Percentiles rank a stretch among this genome's conserved stretches.
These are phyloP conservation scores for Drosophila planitibia DNA, from an alignment of 2,888 invertebrate genomes.

Conservation along the genomic window DNA sequence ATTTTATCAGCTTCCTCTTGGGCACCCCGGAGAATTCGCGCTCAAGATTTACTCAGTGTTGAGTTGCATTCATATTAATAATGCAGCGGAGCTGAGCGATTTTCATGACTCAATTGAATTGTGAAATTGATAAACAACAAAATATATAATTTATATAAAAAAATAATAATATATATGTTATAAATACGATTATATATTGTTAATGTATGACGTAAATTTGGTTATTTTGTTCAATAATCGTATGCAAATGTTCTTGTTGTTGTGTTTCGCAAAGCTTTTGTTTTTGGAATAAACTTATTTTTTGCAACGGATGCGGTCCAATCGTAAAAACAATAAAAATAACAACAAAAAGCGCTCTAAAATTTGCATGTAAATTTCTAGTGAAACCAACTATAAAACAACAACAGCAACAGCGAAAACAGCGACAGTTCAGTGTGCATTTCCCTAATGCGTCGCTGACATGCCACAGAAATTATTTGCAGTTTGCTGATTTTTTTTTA, in stretches of 20 bases:
- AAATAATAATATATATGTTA: not conserved
- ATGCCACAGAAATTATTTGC: slow-evolving; percentile 40
- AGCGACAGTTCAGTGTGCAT: slow-evolving; percentile 46
- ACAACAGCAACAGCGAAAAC: slow-evolving; percentile 35
- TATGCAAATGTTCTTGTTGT: slow-evolving; percentile 58
- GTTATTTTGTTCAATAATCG: slow-evolving; percentile 47
- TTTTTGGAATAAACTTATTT: slow-evolving; percentile 16
- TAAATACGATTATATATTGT: slow-evolving; percentile 41
- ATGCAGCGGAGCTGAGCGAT: slow-evolving; percentile 10
- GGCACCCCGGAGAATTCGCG: slow-evolving; percentile 40
- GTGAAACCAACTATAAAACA: slow-evolving; percentile 13
- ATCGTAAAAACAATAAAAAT: slow-evolving; percentile 68
- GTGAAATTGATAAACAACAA: slow-evolving; percentile 45
- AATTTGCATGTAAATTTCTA: slow-evolving; percentile 71
- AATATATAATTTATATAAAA: not conserved
- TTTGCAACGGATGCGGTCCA: slow-evolving; percentile 55
- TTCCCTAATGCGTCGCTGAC: slow-evolving; percentile 64
- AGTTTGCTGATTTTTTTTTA: slow-evolving; percentile 3
- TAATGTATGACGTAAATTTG: slow-evolving; percentile 52
- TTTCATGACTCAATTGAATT: slow-evolving; percentile 39
- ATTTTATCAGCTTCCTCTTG: slow-evolving; percentile 34
- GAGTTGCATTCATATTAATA: slow-evolving; percentile 59
- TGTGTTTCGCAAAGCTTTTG: slow-evolving; percentile 14
- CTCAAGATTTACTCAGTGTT: slow-evolving; percentile 2
- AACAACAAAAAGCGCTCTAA: slow-evolving; percentile 47